Percentiles rank a stretch among this genome's conserved stretches.
Conservation (phyloP, 2,888 invertebrate species). For the Caenorhabditis japonica region DNA sequence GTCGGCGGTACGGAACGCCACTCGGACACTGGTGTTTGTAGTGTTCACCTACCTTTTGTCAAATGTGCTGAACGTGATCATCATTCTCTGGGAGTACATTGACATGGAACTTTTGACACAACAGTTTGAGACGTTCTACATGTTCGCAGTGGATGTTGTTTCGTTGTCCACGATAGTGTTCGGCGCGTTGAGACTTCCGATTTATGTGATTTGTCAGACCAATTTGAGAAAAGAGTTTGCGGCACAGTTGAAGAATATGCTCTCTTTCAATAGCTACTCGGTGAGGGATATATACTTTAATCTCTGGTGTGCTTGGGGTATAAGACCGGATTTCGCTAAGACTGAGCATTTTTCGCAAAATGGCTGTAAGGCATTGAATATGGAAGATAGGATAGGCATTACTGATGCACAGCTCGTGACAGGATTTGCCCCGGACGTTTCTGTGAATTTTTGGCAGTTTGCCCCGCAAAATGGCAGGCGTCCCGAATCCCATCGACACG, state of each 20-base stretch:
- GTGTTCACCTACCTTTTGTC: constrained; percentile 72
- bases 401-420: no score
- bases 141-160: constrained; percentile 72
- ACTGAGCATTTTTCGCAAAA: background rate
- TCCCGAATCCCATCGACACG: no score
- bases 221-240: constrained; percentile 59
- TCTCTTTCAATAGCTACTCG: constrained; percentile 26
- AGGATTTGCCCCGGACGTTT: no score
- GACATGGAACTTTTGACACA: constrained; percentile 55
- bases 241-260: constrained; percentile 41
- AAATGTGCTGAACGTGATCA: constrained; percentile 73
- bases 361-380: background rate
- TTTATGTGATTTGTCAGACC: constrained; percentile 69
- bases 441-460: no score
- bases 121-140: constrained; percentile 66
- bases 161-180: constrained; percentile 69
- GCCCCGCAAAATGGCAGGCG: no score
- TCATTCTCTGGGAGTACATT: constrained; percentile 75
- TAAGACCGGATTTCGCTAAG: no score
- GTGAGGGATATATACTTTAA: no score
- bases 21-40: constrained; percentile 69
- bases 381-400: no score
- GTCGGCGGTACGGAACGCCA: constrained; percentile 70
- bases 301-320: no score
- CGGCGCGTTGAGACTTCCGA: constrained; percentile 71